Base-by-base conservation (phyloP, 2,888 invertebrate genomes). In the Macrosiphum euphorbiae region DNA sequence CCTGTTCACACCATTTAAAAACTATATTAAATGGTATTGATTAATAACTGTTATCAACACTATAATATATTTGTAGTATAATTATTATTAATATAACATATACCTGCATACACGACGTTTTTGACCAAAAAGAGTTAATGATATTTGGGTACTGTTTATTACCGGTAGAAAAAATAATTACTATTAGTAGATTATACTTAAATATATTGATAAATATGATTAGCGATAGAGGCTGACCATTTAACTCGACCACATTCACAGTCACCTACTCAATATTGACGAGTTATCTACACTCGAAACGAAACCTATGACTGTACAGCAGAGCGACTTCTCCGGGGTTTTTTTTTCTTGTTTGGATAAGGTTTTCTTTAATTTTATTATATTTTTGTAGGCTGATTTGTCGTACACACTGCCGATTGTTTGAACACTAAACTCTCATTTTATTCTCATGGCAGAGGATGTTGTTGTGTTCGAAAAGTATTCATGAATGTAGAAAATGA, bases 381-480 rank as follows among this genome's bases (percentile, higher is more conserved):
- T 78, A 78, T 35, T 78, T 84, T 16, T 28, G 84, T 90, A 28
- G 41, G n/a, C 58, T 24, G 44, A 91, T 91, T 47, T 55, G 11
- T 50, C 11, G 35, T 78, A 16, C 78, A n/a, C 47, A 24, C 52
- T 90, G 35, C 78, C 52, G 47, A 67, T 67, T 67, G 90, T 67
- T 90, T 20, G 20, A 90, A 67, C 52, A 44, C 41, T 26, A 26
- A 41, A 90, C 8, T 50, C 78, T 91, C 84, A 10, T 61, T 61
- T 35, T 67, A 52, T 92, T 92, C 92, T 67, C 50, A 28, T 55
- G n/a, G 35, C 58, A 47, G 86, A 50, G 61, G 61, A 50, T 50
- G 61, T 58, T 85, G 55, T 90, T 78, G 52, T 78, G 90, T 78
- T 52, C 84, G 24, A 90, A 41, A 91, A 91, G 55, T 84, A 52